Percentiles rank a stretch among this genome's conserved stretches.
Evolutionary conservation across 1,140 invertebrate genomes (phyloP).

Genomic region (Pachyrhynchus sulphureomaculatus): DNA sequence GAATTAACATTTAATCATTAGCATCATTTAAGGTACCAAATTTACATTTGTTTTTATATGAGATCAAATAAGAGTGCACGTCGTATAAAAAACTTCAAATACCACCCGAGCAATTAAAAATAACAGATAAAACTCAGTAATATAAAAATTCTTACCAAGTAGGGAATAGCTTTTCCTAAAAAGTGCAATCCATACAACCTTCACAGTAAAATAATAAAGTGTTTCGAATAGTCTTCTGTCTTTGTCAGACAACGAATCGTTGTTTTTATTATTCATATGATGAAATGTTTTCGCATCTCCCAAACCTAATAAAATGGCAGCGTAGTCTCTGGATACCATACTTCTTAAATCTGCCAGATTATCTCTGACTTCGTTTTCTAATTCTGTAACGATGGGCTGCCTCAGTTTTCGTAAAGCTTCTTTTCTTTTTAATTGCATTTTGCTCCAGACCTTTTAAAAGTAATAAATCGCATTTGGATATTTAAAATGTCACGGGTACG

Average conservation of each 20-base stretch:
- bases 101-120: background rate
- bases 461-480: slow-evolving; percentile 5
- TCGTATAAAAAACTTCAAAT: background rate
- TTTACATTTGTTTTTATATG: too few species aligned
- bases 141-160: slow-evolving; percentile 52
- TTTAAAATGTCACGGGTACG: too few species aligned
- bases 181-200: slow-evolving; percentile 65
- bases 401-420: slow-evolving; percentile 58
- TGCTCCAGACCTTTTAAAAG: slow-evolving; percentile 54
- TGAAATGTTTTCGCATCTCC: slow-evolving; percentile 56
- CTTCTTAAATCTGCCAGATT: slow-evolving; percentile 60
- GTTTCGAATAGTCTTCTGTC: slow-evolving; percentile 62
- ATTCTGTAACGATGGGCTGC: slow-evolving; percentile 57
- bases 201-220: slow-evolving; percentile 57
- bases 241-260: slow-evolving; percentile 59
- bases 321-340: slow-evolving; percentile 62
- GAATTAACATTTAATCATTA: too few species aligned
- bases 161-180: slow-evolving; percentile 58
- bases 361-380: slow-evolving; percentile 56
- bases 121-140: background rate
- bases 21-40: too few species aligned
- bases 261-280: slow-evolving; percentile 58
- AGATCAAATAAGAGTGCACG: too few species aligned
- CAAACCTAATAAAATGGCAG: slow-evolving; percentile 57
- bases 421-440: slow-evolving; percentile 55